Percentiles rank a stretch among this genome's conserved stretches.
Evolutionary conservation across 2,113 vertebrate genomes (phyloP).

Genomic region (Leptosomus discolor): DNA sequence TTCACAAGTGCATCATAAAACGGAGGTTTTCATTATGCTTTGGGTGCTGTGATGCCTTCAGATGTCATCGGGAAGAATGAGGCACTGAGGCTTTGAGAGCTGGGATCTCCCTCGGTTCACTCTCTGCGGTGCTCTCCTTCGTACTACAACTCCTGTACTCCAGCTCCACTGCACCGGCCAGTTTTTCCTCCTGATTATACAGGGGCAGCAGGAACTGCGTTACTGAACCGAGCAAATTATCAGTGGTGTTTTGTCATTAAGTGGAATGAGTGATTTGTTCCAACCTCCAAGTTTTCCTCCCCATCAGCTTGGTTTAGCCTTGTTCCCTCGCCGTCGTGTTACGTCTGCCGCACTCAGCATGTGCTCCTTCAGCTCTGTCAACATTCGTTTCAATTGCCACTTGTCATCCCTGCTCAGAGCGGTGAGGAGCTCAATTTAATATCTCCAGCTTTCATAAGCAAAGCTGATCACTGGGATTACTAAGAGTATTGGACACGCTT

Average conservation of each 20-base stretch:
- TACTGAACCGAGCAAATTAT: background rate
- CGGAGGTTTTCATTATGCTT: background rate
- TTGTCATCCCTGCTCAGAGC: background rate
- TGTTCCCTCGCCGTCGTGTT: background rate
- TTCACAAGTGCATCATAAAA: background rate
- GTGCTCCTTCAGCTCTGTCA: constrained; percentile 20
- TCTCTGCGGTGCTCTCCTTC: accelerated
- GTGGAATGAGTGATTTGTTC: background rate
- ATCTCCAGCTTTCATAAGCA: constrained; percentile 5
- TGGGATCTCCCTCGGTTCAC: background rate
- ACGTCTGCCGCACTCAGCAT: background rate
- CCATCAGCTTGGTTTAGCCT: background rate
- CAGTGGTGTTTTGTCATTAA: background rate
- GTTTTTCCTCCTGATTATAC: background rate
- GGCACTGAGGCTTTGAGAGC: background rate
- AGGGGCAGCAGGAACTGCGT: background rate
- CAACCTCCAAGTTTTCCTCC: background rate
- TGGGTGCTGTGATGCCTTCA: background rate
- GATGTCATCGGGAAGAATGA: background rate
- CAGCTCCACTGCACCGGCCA: accelerated
- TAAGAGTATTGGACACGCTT: background rate
- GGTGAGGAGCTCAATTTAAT: background rate
- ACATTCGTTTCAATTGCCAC: background rate
- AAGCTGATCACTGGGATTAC: constrained; percentile 16
- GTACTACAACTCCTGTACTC: background rate